phyloP scores from a whole-genome alignment of 1,140 invertebrate genomes.

The Cylas formicarius region DNA sequence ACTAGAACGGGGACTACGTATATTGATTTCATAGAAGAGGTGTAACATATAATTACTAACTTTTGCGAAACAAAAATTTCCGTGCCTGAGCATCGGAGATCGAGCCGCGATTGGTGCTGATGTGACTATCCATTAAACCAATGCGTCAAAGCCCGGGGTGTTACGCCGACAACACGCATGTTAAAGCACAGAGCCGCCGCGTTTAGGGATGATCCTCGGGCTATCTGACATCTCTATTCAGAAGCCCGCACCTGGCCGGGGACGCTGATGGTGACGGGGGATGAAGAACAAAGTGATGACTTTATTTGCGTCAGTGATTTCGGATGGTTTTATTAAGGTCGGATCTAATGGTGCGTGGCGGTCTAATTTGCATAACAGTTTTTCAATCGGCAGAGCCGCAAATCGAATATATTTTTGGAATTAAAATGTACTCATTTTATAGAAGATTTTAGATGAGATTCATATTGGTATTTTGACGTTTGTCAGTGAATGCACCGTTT shows the following conservation, averaged over 20 bases:
- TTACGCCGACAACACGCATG: constrained; percentile 20
- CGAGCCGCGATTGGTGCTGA: constrained; percentile 5
- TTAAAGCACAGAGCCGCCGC: constrained; percentile 13
- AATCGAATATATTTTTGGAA: no score
- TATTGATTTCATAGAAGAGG: no score
- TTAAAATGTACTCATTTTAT: no score
- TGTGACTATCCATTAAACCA: neutral
- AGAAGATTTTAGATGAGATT: no score
- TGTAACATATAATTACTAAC: no score
- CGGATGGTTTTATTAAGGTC: constrained; percentile 23
- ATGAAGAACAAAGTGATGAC: constrained; percentile 22
- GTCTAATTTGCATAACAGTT: no score
- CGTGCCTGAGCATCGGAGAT: no score
- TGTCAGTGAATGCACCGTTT: no score
- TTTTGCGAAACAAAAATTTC: constrained; percentile 1
- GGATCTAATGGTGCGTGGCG: constrained; percentile 18
- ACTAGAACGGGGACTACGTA: no score
- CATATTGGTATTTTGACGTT: no score
- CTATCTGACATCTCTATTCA: constrained; percentile 25
- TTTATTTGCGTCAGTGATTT: constrained; percentile 25
- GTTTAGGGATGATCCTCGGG: constrained; percentile 24
- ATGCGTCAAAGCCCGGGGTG: constrained; percentile 8
- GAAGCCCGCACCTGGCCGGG: constrained; percentile 20
- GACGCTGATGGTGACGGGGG: constrained; percentile 2
- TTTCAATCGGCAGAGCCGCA: no score